Evolutionary conservation across 2,113 vertebrate species (phyloP).

Genomic region (Pteronura brasiliensis): DNA sequence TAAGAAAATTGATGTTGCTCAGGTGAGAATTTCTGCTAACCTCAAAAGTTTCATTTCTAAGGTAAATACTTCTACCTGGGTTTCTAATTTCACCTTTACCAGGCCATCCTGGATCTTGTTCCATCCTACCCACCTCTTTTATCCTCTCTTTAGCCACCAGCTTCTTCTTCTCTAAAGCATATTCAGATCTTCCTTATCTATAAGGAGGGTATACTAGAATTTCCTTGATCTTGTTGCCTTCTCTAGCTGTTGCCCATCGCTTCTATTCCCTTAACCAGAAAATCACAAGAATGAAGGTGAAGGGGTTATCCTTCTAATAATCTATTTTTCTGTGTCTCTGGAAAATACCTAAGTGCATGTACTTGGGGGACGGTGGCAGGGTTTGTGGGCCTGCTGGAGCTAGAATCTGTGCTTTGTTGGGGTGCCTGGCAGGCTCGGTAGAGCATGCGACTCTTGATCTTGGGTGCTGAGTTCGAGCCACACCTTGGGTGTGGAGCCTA

Average conservation of each 20-base stretch:
- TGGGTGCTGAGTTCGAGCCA: neutral
- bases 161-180: neutral
- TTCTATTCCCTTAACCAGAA: neutral
- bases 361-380: neutral
- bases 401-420: neutral
- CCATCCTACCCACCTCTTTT: neutral
- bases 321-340: neutral
- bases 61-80: neutral
- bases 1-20: neutral
- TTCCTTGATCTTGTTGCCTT: neutral
- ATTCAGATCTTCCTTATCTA: neutral
- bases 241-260: neutral
- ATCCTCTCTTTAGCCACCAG: neutral
- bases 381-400: neutral
- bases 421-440: neutral
- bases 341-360: neutral
- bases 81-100: constrained; percentile 1
- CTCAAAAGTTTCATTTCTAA: constrained; percentile 8
- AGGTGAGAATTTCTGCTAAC: neutral
- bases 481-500: too few relatives aligned
- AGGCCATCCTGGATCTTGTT: neutral
- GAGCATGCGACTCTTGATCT: neutral
- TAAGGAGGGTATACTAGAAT: neutral
- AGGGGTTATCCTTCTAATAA: neutral
- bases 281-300: neutral